Base-by-base conservation (phyloP, 1,140 invertebrate genomes). In the Cotesia vestalis region DNA sequence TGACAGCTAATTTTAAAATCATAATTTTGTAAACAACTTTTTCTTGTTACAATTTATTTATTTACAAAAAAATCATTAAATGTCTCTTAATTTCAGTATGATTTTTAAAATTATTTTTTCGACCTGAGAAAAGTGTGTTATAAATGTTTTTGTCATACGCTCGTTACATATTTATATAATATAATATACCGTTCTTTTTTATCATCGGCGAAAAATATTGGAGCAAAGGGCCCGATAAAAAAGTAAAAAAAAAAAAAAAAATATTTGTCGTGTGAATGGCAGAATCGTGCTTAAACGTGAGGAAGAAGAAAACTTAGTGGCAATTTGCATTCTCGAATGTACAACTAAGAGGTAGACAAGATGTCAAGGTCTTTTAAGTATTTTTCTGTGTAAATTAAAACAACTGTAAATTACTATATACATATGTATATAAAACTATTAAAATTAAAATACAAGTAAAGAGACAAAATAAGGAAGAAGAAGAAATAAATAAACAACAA, bases 271-370 rank as follows among this genome's bases (percentile, higher is more conserved):
- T 5, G n/a, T 60, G 52, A 35, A 46, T 27, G 35, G 51, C 62
- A 46, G 40, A 40, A 40, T 46, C 57, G 53, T 59, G 17, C 14
- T 27, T 20, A 17, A 9, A 62, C 5, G 36, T 36, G 35, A 62
- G 35, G 27, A 36, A 61, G 17, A 61, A 38, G 27, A 27, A 27
- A 62, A 36, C 12, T 62, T 27, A 36, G 27, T 38, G 62, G 62
- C 62, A 64, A 64, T 64, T 64, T 64, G 62, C 62, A 64, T 64
- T 64, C 62, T 64, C 17, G 40, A 64, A 64, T 51, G 40, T 64
- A 20, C 62, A 51, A 64, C 62, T 38, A 17, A 27, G 34, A 61
- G 27, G 59, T 27, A 27, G 59, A 27, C n/a, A 66, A 66, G 38
- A 66, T 66, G 63, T 66, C 63, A 66, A 66, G 63, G 63, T 52